phyloP scores from a whole-genome alignment of 2,888 invertebrate species.

The Sacculina carcini region DNA sequence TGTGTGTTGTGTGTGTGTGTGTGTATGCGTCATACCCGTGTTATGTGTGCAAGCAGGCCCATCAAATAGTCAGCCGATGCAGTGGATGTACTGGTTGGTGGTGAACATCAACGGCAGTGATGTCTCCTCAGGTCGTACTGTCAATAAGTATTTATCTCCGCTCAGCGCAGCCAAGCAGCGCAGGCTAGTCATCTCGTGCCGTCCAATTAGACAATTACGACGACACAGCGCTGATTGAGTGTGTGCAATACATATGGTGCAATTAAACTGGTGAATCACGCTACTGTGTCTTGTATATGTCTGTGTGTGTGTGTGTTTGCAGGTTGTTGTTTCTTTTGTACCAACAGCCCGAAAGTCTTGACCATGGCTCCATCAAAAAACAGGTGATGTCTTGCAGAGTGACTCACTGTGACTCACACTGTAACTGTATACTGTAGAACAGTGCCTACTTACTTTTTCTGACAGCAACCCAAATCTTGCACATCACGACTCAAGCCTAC shows the following conservation, averaged over 20 bases:
- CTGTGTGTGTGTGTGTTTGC: no score
- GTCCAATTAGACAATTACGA: not conserved
- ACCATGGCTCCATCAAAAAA: slow-evolving; percentile 19
- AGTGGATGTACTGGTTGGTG: slow-evolving; percentile 82
- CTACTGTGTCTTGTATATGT: no score
- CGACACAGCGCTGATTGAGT: no score
- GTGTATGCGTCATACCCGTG: no score
- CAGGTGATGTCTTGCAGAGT: slow-evolving; percentile 1
- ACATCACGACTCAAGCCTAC: no score
- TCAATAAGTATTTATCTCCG: slow-evolving; percentile 57
- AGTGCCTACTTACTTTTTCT: not conserved
- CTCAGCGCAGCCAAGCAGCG: slow-evolving; percentile 36
- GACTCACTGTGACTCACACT: no score
- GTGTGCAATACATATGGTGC: no score
- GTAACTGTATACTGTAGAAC: no score
- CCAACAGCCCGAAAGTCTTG: slow-evolving; percentile 31
- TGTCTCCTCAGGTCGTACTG: slow-evolving; percentile 37
- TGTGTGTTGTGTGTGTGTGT: no score
- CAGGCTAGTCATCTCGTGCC: not conserved
- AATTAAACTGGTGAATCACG: no score
- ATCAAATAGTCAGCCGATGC: slow-evolving; percentile 44
- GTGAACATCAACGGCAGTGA: slow-evolving; percentile 52
- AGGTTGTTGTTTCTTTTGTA: slow-evolving; percentile 53
- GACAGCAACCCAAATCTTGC: no score
- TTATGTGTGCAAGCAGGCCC: slow-evolving; percentile 34